These are phyloP conservation scores for Epinotia ramella DNA, from an alignment of 2,888 invertebrate species.

Conservation along the genomic window DNA sequence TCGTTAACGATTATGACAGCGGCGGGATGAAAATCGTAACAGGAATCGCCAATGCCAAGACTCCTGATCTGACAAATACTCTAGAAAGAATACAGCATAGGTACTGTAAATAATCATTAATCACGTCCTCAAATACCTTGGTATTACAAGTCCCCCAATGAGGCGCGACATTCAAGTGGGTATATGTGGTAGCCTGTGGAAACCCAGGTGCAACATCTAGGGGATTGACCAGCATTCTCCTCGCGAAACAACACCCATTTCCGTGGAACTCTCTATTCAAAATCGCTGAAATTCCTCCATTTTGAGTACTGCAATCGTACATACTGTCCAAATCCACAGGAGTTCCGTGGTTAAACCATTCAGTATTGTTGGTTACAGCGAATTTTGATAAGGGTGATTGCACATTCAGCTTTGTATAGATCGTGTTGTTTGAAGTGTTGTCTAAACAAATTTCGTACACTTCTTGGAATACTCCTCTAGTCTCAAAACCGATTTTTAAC, in stretches of 20 bases:
- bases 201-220: slow-evolving; percentile 62
- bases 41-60: too few relatives aligned
- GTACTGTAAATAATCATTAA: not conserved
- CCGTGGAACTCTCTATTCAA: slow-evolving; percentile 49
- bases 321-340: slow-evolving; percentile 53
- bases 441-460: slow-evolving; percentile 63
- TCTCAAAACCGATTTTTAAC: slow-evolving; percentile 56
- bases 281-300: slow-evolving; percentile 47
- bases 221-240: slow-evolving; percentile 63
- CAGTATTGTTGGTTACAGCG: slow-evolving; percentile 36
- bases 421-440: slow-evolving; percentile 52
- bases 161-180: slow-evolving; percentile 63
- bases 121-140: slow-evolving; percentile 51
- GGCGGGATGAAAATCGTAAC: too few relatives aligned
- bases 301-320: slow-evolving; percentile 59
- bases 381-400: slow-evolving; percentile 49
- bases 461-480: slow-evolving; percentile 46
- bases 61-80: too few relatives aligned
- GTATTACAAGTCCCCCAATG: slow-evolving; percentile 64
- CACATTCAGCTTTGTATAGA: slow-evolving; percentile 56
- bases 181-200: slow-evolving; percentile 58
- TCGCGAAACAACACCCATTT: slow-evolving; percentile 61
- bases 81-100: too few relatives aligned
- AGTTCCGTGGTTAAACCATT: slow-evolving; percentile 52
- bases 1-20: too few relatives aligned